These are phyloP conservation scores for Jordanella pulchra DNA, from an alignment of 2,797 vertebrate species.

Conservation along the genomic window DNA sequence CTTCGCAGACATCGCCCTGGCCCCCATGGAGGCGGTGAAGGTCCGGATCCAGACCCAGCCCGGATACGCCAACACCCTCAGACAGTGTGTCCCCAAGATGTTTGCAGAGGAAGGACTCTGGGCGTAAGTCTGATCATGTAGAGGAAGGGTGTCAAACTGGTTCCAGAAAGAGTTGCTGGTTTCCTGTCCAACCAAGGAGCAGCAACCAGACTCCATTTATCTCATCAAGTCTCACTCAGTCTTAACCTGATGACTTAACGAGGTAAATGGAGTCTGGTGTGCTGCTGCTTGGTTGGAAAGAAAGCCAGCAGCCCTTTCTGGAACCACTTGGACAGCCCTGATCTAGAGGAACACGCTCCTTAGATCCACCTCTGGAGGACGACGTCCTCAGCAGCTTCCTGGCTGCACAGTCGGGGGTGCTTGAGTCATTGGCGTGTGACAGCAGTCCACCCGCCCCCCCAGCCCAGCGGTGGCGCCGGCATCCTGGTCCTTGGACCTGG, in stretches of 20 bases:
- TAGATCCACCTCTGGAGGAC: constrained; percentile 96
- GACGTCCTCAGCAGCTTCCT: constrained; percentile 85
- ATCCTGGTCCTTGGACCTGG: constrained; percentile 68
- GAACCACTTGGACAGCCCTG: too few relatives aligned
- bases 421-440: constrained; percentile 98
- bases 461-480: constrained; percentile 82
- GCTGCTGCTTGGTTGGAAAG: too few relatives aligned
- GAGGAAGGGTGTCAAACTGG: too few relatives aligned
- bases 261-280: too few relatives aligned
- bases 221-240: too few relatives aligned
- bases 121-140: constrained; percentile 92
- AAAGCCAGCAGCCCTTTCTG: too few relatives aligned
- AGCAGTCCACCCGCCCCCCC: constrained; percentile 87
- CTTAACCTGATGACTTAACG: too few relatives aligned
- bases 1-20: constrained; percentile 96
- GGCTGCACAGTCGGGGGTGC: constrained; percentile 92
- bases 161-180: too few relatives aligned
- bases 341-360: too few relatives aligned
- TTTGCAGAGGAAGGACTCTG: constrained; percentile 91
- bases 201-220: too few relatives aligned
- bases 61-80: constrained; percentile 92
- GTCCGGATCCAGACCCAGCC: constrained; percentile 98
- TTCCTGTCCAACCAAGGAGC: too few relatives aligned
- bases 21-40: constrained; percentile 98
- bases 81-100: constrained; percentile 92